Percentiles rank a stretch among this genome's conserved stretches.
These are phyloP conservation scores for Anagyrus pseudococci DNA, from an alignment of 2,888 invertebrate species.

Conservation along the genomic window DNA sequence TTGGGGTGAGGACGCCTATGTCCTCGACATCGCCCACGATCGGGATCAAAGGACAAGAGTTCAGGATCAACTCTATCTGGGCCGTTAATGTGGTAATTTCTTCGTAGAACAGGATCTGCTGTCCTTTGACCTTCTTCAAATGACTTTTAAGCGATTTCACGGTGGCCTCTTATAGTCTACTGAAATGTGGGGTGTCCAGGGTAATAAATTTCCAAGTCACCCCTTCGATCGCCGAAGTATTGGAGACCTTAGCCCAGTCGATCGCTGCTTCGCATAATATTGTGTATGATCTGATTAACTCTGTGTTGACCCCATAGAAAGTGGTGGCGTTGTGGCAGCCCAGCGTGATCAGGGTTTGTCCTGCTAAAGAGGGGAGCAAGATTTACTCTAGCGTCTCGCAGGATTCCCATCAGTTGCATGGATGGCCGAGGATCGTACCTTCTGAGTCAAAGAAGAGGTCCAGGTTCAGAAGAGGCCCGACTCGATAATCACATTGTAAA, in stretches of 20 bases:
- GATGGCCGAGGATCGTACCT: background rate
- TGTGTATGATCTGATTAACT: background rate
- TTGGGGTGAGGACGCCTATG: background rate
- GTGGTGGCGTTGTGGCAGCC: background rate
- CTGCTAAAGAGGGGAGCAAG: background rate
- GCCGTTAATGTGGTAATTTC: background rate
- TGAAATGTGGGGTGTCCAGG: background rate
- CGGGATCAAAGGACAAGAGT: background rate
- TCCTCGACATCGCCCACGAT: background rate
- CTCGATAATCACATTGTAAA: too few species aligned
- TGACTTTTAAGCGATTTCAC: background rate
- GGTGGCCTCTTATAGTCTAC: conserved; percentile 2
- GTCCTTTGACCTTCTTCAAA: background rate
- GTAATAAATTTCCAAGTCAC: background rate
- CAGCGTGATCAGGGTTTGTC: background rate
- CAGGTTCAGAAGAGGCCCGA: background rate
- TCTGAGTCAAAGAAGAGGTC: background rate
- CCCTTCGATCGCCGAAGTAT: background rate
- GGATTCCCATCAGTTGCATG: background rate
- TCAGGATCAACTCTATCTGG: background rate
- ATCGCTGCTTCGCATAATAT: background rate
- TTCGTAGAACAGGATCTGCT: background rate
- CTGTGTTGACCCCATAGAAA: background rate
- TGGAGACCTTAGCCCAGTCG: background rate
- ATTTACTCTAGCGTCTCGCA: background rate